Conservation (phyloP, 2,797 vertebrate genomes). For the Poecile montanus region DNA sequence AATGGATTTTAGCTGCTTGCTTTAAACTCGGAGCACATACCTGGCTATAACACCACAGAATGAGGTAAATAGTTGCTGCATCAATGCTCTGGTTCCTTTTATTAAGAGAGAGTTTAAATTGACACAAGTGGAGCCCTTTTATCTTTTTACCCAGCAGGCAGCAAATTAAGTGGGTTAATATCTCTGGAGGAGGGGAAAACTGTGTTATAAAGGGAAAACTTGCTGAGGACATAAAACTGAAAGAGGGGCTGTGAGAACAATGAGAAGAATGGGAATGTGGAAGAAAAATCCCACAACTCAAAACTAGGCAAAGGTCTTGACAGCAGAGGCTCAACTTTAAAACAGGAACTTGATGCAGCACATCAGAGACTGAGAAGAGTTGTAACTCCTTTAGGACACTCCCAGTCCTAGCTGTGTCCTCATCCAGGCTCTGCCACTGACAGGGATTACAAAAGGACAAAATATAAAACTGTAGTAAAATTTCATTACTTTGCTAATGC, state of each 20-base stretch:
- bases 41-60: not conserved
- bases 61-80: not conserved
- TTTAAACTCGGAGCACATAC: not conserved
- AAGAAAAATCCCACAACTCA: not conserved
- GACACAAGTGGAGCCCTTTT: not conserved
- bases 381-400: not conserved
- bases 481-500: not conserved
- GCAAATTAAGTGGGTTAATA: not conserved
- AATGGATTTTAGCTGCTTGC: not conserved
- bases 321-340: not conserved
- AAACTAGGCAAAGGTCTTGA: not conserved
- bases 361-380: fast-evolving
- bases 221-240: not conserved
- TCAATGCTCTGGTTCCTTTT: not conserved
- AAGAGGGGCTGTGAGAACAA: not conserved
- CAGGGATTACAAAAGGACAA: not conserved
- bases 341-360: not conserved
- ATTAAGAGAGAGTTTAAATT: not conserved
- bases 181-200: not conserved
- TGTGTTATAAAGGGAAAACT: not conserved
- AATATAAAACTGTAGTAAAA: not conserved
- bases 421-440: not conserved
- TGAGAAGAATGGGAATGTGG: not conserved
- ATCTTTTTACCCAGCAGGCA: not conserved
- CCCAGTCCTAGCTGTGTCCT: not conserved